A percentile compares a stretch with the other conserved stretches of the same genome.
phyloP scores from a whole-genome alignment of 2,888 invertebrate species.

The Trichogramma evanescens region DNA sequence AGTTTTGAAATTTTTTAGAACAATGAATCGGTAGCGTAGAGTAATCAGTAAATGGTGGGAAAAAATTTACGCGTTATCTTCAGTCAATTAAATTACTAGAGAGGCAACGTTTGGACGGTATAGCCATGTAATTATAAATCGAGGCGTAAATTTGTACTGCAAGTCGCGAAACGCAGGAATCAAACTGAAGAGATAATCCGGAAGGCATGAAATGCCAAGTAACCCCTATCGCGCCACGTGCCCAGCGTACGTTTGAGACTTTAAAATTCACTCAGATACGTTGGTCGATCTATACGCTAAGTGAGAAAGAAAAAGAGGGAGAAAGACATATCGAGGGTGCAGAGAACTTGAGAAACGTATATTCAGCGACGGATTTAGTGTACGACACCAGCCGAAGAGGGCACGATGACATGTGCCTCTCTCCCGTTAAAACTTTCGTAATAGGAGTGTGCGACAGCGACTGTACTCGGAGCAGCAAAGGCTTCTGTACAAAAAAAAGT shows the following conservation, averaged over 20 bases:
- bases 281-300: slow-evolving; percentile 24
- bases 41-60: no score
- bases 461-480: not conserved
- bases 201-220: slow-evolving; percentile 26
- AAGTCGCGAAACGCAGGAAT: no score
- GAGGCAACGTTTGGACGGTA: no score
- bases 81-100: no score
- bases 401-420: not conserved
- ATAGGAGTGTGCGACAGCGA: not conserved
- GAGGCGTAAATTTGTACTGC: no score
- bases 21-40: no score
- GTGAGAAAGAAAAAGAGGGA: slow-evolving; percentile 21
- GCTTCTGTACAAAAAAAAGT: not conserved
- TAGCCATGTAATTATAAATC: no score
- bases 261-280: slow-evolving; percentile 35
- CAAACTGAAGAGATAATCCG: slow-evolving; percentile 24
- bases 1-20: no score
- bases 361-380: no score
- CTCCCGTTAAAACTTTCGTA: slow-evolving; percentile 11
- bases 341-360: no score
- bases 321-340: not conserved
- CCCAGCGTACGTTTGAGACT: slow-evolving; percentile 33
- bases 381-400: not conserved
- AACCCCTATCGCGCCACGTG: slow-evolving; percentile 45
- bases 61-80: no score